Evolutionary conservation across 53 echinoderm and acorn worm species (phyloP), one percentile per base, ranked within the genome.

Genomic region (Glandiceps talaboti): DNA sequence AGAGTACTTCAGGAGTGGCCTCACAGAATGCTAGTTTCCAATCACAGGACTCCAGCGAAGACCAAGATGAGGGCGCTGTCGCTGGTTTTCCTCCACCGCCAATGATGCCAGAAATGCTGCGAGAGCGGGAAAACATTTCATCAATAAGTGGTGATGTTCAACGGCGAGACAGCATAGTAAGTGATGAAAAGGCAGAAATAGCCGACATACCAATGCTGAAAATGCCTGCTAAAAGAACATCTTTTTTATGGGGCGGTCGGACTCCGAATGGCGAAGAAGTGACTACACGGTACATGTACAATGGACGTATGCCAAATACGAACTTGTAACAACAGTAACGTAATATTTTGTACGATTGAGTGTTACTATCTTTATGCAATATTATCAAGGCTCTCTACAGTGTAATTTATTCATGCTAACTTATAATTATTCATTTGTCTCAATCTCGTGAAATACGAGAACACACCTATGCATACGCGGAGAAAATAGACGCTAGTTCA

Each of bases 1-100:
- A 90, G 76, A 90, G 88, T 80, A 94, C 99, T 0, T 97, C 99
- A 14, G 94, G 99, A 14, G 91, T 97, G 26, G 99, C 91, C 14
- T 97, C 99, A 1, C 91, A 91, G 25, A 91, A 97, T 84, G 93
- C 90, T 33, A 97, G 99, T 81, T 97, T 97, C 85, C 99, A 97
- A 79, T 96, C 99, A 10, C 99, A 97, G 77, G 99, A 97, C 79
- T 97, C 99, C 1, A 85, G 82, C 25, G 94, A 94, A 26, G 79
- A 78, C 1, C 90, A 82, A 25, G 85, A 87, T 33, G 75, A 28
- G 28, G 72, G 33, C 27, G 81, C 10, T n/a, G 26, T 27, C 1
- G 31, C 1, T 1, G 1, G 27, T 27, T 32, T 25, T 78, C 31
- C 31, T 30, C 32, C 32, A 6, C 32, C 79, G 14, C 32, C 31